phyloP scores from a whole-genome alignment of 2,113 vertebrate species.

The Vidua chalybeata region DNA sequence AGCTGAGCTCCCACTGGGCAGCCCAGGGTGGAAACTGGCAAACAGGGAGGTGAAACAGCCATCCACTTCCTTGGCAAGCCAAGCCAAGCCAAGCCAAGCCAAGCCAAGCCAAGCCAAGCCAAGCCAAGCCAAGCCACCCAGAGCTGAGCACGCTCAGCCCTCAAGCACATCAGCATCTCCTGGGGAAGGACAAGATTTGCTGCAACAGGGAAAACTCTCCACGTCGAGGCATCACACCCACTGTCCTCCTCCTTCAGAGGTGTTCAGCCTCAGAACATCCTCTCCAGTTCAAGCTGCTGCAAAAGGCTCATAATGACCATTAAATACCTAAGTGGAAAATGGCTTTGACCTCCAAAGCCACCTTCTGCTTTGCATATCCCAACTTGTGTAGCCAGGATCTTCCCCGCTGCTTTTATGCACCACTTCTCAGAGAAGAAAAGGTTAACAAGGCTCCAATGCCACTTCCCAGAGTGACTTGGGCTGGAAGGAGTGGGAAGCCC shows the following conservation, averaged over 20 bases:
- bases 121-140: not conserved
- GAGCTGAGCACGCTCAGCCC: not conserved
- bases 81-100: not conserved
- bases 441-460: not conserved
- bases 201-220: not conserved
- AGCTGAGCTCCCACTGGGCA: not conserved
- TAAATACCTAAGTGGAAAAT: not conserved
- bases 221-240: fast-evolving
- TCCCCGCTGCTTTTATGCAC: not conserved
- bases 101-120: not conserved
- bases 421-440: not conserved
- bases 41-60: not conserved
- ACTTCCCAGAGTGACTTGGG: not conserved
- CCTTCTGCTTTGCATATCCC: not conserved
- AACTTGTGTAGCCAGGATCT: not conserved
- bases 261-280: not conserved
- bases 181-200: not conserved
- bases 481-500: not conserved
- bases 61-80: not conserved
- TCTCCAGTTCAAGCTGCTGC: not conserved
- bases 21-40: not conserved
- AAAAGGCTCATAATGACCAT: not conserved
- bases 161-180: not conserved
- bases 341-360: not conserved
- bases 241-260: not conserved